These are phyloP conservation scores for Castor canadensis DNA, from an alignment of 2,113 vertebrate genomes.

Conservation along the genomic window DNA sequence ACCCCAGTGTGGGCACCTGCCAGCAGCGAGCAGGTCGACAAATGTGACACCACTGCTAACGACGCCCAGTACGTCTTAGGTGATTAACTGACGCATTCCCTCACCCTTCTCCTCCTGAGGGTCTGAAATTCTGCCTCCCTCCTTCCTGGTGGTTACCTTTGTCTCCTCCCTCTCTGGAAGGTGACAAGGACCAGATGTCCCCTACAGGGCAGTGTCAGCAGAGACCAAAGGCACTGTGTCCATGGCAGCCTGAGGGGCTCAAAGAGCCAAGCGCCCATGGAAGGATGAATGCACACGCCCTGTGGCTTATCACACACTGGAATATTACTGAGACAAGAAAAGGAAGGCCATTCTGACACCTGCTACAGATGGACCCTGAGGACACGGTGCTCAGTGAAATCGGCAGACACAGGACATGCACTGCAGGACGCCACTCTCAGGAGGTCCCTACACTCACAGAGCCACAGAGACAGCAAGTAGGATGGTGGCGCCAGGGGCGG, in stretches of 20 bases:
- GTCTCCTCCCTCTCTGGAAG: neutral
- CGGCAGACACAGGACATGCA: neutral
- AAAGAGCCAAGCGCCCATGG: too few species aligned
- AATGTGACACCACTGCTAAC: neutral
- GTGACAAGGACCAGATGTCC: neutral
- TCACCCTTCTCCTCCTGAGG: neutral
- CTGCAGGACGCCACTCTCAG: neutral
- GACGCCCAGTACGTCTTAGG: neutral
- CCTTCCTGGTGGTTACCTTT: neutral
- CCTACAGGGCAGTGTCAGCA: neutral
- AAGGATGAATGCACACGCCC: too few species aligned
- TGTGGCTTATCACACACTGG: rapidly evolving
- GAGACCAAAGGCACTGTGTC: neutral
- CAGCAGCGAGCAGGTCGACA: neutral
- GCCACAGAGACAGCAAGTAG: neutral
- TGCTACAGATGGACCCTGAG: neutral
- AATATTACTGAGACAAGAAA: neutral
- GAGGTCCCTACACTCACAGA: neutral
- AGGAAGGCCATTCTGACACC: neutral
- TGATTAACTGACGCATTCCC: neutral
- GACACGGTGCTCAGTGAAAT: rapidly evolving
- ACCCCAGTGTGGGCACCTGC: neutral
- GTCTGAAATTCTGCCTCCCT: neutral
- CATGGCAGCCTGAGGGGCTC: neutral
- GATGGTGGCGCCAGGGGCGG: rapidly evolving